Conservation (phyloP, 2,888 invertebrate species). For the Caenorhabditis sp. region DNA sequence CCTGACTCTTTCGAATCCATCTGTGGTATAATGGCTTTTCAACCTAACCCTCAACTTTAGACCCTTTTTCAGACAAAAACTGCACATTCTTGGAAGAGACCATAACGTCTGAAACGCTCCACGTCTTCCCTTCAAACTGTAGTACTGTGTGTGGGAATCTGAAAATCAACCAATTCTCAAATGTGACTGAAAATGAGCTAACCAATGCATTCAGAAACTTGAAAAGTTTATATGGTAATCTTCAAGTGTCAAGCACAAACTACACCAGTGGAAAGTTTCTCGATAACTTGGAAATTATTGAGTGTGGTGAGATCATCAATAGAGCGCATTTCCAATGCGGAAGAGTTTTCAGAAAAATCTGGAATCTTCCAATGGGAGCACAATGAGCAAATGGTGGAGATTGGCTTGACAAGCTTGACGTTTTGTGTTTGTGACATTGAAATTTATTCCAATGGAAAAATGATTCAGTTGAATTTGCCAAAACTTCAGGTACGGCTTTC, state of each 20-base stretch:
- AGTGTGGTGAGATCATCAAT: conserved; percentile 5
- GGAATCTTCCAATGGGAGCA: background rate
- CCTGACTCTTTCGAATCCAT: too few relatives aligned
- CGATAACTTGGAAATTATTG: background rate
- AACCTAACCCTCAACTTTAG: too few relatives aligned
- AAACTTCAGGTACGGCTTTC: background rate
- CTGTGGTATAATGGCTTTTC: too few relatives aligned
- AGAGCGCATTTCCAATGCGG: background rate
- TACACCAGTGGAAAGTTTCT: conserved; percentile 9
- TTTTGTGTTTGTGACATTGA: conserved; percentile 6
- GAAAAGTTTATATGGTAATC: conserved; percentile 4
- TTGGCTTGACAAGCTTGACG: background rate
- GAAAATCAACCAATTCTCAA: background rate
- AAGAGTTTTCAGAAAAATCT: background rate
- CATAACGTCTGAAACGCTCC: background rate
- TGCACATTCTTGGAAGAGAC: background rate
- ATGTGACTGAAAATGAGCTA: background rate
- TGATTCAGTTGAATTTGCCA: conserved; percentile 2
- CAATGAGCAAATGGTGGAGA: conserved; percentile 5
- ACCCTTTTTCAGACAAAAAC: background rate
- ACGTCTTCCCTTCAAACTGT: conserved; percentile 2
- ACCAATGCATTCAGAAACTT: background rate
- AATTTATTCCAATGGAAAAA: background rate
- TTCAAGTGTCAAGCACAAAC: background rate
- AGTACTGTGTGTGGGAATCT: background rate